Conservation (phyloP, 2,113 vertebrate species). For the Solenodon paradoxus region DNA sequence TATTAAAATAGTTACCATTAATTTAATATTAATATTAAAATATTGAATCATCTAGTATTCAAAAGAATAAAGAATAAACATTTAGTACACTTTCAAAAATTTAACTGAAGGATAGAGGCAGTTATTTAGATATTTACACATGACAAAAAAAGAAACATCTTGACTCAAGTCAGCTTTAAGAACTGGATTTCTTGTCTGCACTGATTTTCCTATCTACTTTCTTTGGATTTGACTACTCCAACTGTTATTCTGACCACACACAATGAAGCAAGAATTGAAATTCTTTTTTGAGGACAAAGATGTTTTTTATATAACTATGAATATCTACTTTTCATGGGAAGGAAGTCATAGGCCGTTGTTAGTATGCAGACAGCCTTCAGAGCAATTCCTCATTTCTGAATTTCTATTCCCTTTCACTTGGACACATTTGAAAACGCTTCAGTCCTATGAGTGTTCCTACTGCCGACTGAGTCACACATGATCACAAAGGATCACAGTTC, state of each 20-base stretch:
- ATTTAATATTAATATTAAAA: background rate
- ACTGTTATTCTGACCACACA: slow-evolving; percentile 50
- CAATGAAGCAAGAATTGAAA: slow-evolving; percentile 47
- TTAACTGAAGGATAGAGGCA: background rate
- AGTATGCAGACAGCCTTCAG: slow-evolving; percentile 23
- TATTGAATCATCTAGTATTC: background rate
- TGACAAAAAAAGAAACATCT: background rate
- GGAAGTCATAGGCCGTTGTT: slow-evolving; percentile 49
- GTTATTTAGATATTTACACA: background rate
- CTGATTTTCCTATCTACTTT: background rate
- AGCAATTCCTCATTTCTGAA: slow-evolving; percentile 7
- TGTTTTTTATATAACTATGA: slow-evolving; percentile 60
- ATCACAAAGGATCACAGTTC: slow-evolving; percentile 63
- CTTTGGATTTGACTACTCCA: background rate
- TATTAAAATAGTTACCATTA: background rate
- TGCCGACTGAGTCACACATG: slow-evolving; percentile 59
- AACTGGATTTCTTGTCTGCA: background rate
- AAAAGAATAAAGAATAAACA: background rate
- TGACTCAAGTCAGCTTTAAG: background rate
- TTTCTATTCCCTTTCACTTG: slow-evolving; percentile 1
- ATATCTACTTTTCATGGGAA: slow-evolving; percentile 61
- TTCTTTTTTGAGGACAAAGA: slow-evolving; percentile 64
- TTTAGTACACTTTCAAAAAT: background rate
- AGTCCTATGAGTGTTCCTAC: slow-evolving; percentile 28
- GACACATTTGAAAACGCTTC: slow-evolving; percentile 40